Percentiles rank a stretch among this genome's conserved stretches.
Conservation (phyloP, 2,797 vertebrate genomes). For the Clarias fuscus region DNA sequence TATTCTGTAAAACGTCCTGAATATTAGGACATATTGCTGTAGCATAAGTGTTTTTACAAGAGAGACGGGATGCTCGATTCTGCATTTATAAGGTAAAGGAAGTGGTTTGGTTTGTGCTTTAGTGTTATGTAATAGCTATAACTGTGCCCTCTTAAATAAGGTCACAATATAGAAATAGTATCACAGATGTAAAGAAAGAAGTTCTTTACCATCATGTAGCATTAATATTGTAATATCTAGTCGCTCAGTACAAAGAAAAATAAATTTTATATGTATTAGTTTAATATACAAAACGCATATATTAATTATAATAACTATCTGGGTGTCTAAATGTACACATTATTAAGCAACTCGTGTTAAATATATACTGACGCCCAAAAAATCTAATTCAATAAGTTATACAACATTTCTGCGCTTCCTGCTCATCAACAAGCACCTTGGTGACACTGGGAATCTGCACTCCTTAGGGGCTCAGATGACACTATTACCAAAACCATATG, state of each 20-base stretch:
- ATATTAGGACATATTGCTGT: conserved; percentile 32
- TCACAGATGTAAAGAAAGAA: background rate
- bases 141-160: background rate
- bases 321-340: conserved; percentile 22
- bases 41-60: conserved; percentile 30
- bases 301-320: conserved; percentile 14
- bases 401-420: conserved; percentile 74
- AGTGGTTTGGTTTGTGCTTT: background rate
- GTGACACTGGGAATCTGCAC: conserved; percentile 58
- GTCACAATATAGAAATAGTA: background rate
- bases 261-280: too few species aligned
- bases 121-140: background rate
- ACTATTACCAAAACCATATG: conserved; percentile 59
- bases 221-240: background rate
- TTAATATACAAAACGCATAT: background rate
- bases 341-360: conserved; percentile 36
- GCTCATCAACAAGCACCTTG: conserved; percentile 66
- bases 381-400: conserved; percentile 69
- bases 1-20: conserved; percentile 53
- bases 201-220: background rate
- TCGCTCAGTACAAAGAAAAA: background rate
- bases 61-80: conserved; percentile 33
- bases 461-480: conserved; percentile 57
- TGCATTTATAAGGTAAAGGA: conserved; percentile 31
- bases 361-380: conserved; percentile 21